Evolutionary conservation across 92 coral and sea anemone species (phyloP).

Genomic region (Palythoa grandiflora): DNA sequence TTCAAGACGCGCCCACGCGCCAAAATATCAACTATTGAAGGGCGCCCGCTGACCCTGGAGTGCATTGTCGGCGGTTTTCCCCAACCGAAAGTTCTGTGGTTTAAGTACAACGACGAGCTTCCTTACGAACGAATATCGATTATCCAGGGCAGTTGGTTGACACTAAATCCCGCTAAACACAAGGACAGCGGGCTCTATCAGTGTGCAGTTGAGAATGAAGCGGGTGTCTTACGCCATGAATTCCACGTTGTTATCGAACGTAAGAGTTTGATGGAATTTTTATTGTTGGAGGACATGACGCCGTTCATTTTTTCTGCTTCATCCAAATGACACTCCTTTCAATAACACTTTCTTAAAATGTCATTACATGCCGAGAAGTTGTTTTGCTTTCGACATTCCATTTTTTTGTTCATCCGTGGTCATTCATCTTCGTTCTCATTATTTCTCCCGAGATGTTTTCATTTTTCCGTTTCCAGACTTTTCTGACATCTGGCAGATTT

Average conservation of each 20-base stretch:
- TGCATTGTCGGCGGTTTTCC: constrained; percentile 46
- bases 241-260: constrained; percentile 44
- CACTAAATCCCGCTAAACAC: constrained; percentile 35
- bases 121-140: constrained; percentile 44
- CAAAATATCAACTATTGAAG: constrained; percentile 32
- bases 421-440: neutral
- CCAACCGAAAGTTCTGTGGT: constrained; percentile 42
- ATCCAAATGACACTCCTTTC: neutral
- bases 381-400: neutral
- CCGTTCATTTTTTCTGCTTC: neutral
- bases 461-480: neutral
- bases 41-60: constrained; percentile 44
- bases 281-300: neutral
- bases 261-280: constrained; percentile 18
- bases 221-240: constrained; percentile 44
- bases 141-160: constrained; percentile 52
- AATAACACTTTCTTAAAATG: neutral
- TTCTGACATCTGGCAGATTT: neutral
- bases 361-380: neutral
- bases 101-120: constrained; percentile 20
- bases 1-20: constrained; percentile 49
- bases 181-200: constrained; percentile 47
- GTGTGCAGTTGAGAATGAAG: constrained; percentile 36
- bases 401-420: constrained; percentile 15
- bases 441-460: neutral